A percentile compares a stretch with the other conserved stretches of the same genome.
phyloP scores from a whole-genome alignment of 2,797 vertebrate genomes.

The Fistularia tabacaria region DNA sequence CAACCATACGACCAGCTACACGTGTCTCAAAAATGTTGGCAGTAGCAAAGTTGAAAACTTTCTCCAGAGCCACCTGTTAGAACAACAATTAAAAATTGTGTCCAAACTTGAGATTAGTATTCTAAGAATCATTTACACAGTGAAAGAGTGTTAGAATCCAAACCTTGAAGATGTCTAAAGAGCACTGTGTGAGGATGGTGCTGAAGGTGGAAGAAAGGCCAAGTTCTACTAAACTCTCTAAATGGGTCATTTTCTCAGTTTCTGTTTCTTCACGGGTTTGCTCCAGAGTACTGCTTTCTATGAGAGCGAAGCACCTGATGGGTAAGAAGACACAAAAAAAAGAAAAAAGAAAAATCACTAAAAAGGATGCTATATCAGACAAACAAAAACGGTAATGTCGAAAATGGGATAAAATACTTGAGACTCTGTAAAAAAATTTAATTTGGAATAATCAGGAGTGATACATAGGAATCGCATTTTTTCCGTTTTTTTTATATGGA shows the following conservation, averaged over 20 bases:
- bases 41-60: slow-evolving; percentile 93
- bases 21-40: slow-evolving; percentile 98
- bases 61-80: slow-evolving; percentile 88
- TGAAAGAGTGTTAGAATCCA: slow-evolving; percentile 1
- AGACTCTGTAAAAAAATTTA: too few relatives aligned
- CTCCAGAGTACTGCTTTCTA: slow-evolving; percentile 95
- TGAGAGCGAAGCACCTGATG: slow-evolving; percentile 92
- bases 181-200: slow-evolving; percentile 96
- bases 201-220: slow-evolving; percentile 96
- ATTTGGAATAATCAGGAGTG: too few relatives aligned
- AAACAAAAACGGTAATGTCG: not conserved
- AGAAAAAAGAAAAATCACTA: too few relatives aligned
- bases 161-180: slow-evolving; percentile 95
- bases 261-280: slow-evolving; percentile 96
- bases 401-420: too few relatives aligned
- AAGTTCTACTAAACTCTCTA: slow-evolving; percentile 94
- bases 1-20: slow-evolving; percentile 94
- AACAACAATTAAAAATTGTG: slow-evolving; percentile 1
- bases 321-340: slow-evolving; percentile 10
- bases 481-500: too few relatives aligned
- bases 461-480: too few relatives aligned
- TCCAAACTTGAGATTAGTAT: not conserved
- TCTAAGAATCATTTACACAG: not conserved
- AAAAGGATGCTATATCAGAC: not conserved
- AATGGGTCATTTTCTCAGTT: slow-evolving; percentile 97